Evolutionary conservation across 2,888 invertebrate species (phyloP).

Genomic region (Tipula helvola): DNA sequence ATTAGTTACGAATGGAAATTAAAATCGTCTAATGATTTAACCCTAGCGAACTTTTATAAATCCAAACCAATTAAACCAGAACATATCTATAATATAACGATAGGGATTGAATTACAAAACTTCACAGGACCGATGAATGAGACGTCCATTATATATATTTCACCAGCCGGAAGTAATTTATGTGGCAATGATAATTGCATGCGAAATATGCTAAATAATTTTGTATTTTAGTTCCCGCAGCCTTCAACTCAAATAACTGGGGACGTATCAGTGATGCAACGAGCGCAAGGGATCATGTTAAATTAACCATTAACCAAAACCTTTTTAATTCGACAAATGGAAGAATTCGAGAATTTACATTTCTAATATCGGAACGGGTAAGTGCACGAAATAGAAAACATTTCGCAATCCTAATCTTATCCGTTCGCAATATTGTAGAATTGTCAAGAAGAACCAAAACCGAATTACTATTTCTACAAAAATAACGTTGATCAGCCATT

Average conservation of each 20-base stretch:
- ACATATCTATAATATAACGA: neutral
- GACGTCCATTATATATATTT: neutral
- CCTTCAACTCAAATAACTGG: neutral
- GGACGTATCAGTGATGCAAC: constrained; percentile 17
- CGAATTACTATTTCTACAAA: constrained; percentile 27
- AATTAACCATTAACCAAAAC: constrained; percentile 28
- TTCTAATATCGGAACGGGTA: constrained; percentile 33
- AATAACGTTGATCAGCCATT: constrained; percentile 31
- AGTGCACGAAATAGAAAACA: neutral
- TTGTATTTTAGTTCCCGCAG: neutral
- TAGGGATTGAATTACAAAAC: neutral
- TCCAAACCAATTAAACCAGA: neutral
- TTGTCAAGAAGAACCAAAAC: constrained; percentile 24
- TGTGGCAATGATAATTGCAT: too few species aligned
- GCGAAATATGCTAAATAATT: neutral
- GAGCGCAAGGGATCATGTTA: constrained; percentile 30
- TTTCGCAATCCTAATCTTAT: neutral
- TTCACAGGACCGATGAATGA: neutral
- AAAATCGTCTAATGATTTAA: neutral
- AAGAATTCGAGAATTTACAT: constrained; percentile 32
- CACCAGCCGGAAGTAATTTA: neutral
- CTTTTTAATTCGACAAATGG: constrained; percentile 30
- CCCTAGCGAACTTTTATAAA: neutral
- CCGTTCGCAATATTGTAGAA: constrained; percentile 15
- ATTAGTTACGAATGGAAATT: neutral